Conservation (phyloP, 1,140 invertebrate genomes). For the Leptinotarsa undecemlineata region DNA sequence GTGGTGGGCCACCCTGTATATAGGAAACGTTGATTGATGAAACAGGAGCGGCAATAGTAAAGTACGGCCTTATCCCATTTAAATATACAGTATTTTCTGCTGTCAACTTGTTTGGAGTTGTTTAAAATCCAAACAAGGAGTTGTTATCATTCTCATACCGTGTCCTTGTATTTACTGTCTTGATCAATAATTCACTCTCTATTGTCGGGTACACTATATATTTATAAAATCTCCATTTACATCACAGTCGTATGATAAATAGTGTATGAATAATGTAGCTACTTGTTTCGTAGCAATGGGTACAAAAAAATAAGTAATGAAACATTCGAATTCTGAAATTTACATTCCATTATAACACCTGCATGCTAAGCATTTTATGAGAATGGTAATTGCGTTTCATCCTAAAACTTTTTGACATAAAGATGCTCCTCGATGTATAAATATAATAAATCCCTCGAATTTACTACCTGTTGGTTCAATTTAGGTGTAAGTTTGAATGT, state of each 20-base stretch:
- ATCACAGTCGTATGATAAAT: not conserved
- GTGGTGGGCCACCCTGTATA: too few relatives aligned
- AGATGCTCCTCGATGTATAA: not conserved
- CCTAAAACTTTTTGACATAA: slow-evolving; percentile 4
- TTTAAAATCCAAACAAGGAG: too few relatives aligned
- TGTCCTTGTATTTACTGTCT: not conserved
- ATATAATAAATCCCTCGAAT: slow-evolving; percentile 3
- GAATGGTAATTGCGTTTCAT: not conserved
- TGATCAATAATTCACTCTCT: not conserved
- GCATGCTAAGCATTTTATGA: slow-evolving; percentile 2
- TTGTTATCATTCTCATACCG: too few relatives aligned
- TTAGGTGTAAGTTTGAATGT: not conserved
- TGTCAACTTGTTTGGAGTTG: too few relatives aligned
- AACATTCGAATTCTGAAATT: not conserved
- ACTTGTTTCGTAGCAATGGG: not conserved
- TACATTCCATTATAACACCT: slow-evolving; percentile 8
- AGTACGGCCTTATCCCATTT: too few relatives aligned
- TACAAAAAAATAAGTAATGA: not conserved
- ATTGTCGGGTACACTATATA: not conserved
- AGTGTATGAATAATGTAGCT: not conserved
- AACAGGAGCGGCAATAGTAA: too few relatives aligned
- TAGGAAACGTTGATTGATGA: too few relatives aligned
- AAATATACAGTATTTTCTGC: too few relatives aligned
- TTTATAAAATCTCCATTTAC: not conserved
- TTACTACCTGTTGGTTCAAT: slow-evolving; percentile 5